Evolutionary conservation across 2,797 vertebrate genomes (phyloP), one percentile per base, ranked within the genome.

Genomic region (Telmatherina bonti): DNA sequence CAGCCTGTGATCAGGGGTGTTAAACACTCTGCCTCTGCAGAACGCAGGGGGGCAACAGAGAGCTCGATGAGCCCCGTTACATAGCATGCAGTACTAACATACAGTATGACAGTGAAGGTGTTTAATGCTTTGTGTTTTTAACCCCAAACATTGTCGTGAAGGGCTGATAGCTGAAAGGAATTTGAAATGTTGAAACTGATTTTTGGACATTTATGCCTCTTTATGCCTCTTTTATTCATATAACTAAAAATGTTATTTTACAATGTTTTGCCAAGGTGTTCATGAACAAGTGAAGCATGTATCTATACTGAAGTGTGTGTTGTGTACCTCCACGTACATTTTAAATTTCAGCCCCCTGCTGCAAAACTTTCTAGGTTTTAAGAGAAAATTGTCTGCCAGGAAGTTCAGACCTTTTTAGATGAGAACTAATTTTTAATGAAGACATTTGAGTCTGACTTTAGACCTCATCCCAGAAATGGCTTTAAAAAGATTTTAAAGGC

Each of bases 1-100:
- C 79, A 31, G 61, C 49, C 72, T 85, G 84, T 67, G 67, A 60
- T 59, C 30, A 29, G 12, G 51, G 70, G 79, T 83, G 88, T 84
- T 81, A 89, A 62, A 58, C 51, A 59, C 77, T 76, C 38, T 85
- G 61, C 78, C 61, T 1, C 41, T 38, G 72, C 18, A n/a, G 18
- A 57, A 67, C 91, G 81, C 81, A 30, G 26, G 81, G 67, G 65
- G 91, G 83, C 83, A 74, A 61, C 82, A 85, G 62, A 76, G 82
- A 76, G 66, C 61, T 38, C 67, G 2, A 31, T 51, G 35, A 64
- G 20, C 2, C 62, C 38, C 9, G 31, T 12, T 35, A 54, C 27
- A 29, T 15, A 35, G 29, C 33, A 43, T 10, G 10, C 51, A 54
- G 6, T 1, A 9, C 24, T 47, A 31, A 49, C 12, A 35, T 22